Conservation (phyloP, 2,888 invertebrate species). For the Dermolepida albohirtum region DNA sequence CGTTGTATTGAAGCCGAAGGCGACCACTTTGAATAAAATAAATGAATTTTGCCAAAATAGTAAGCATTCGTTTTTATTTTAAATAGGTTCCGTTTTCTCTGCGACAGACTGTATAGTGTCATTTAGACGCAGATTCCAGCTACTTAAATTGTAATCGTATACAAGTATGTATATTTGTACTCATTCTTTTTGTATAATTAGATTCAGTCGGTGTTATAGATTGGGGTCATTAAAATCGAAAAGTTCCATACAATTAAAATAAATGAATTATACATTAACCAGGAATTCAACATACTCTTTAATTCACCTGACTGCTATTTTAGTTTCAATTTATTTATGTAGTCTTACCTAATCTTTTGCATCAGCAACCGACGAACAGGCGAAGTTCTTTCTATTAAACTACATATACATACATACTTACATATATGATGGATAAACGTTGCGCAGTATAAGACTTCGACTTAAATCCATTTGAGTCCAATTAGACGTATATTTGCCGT, state of each 20-base stretch:
- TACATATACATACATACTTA: background rate
- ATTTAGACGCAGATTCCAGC: too few relatives aligned
- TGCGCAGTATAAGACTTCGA: slow-evolving; percentile 6
- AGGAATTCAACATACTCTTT: slow-evolving; percentile 22
- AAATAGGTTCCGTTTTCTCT: too few relatives aligned
- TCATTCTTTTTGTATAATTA: too few relatives aligned
- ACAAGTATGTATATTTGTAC: too few relatives aligned
- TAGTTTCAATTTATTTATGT: slow-evolving; percentile 27
- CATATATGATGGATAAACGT: slow-evolving; percentile 1
- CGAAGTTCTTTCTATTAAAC: slow-evolving; percentile 31
- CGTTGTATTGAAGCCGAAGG: too few relatives aligned
- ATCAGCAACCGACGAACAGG: slow-evolving; percentile 12
- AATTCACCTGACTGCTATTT: slow-evolving; percentile 38
- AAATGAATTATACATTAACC: slow-evolving; percentile 37
- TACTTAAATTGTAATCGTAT: too few relatives aligned
- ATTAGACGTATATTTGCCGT: slow-evolving; percentile 27
- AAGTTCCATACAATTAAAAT: slow-evolving; percentile 31
- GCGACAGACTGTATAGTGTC: too few relatives aligned
- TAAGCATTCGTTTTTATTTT: too few relatives aligned
- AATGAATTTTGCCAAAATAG: too few relatives aligned
- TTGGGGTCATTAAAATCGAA: slow-evolving; percentile 18
- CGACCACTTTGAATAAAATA: too few relatives aligned
- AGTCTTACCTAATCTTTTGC: slow-evolving; percentile 29
- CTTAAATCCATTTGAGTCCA: slow-evolving; percentile 38
- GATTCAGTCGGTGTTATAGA: too few relatives aligned